Evolutionary conservation across 2,888 invertebrate species (phyloP), one percentile per base, ranked within the genome.

Genomic region (Tachina fera): DNA sequence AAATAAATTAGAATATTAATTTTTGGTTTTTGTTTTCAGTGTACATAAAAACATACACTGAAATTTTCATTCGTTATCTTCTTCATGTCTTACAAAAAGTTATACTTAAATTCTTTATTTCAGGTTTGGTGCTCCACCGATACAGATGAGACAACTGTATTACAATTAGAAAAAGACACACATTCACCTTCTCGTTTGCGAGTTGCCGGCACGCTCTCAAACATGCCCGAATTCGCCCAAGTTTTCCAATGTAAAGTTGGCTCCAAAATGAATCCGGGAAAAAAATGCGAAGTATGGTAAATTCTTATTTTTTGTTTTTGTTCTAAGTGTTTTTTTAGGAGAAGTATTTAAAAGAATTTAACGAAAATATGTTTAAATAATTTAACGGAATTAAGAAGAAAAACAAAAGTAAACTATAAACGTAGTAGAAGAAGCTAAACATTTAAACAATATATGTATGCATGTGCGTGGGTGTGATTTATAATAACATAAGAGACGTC

Each of bases 151-250:
- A 96, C 97, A 0, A 95, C 95, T 0, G 94, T 96, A 87, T 94
- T 98, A 89, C 96, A 98, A 92, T 96, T 98, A 88, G 96, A 98
- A 90, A 98, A 98, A 91, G 98, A 98, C 92, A 96, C 97, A 31
- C 99, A 99, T 91, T 96, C 97, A 14, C 97, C 98, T 0, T 96
- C 98, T 1, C 96, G 96, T 90, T 97, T 95, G 91, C 94, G 98
- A 86, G 98, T 98, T 0, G 96, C 96, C 86, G 98, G 97, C 0
- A 96, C 97, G 0, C 93, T 98, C 74, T 96, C 96, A n/a, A 98
- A 98, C 92, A 94, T 97, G 87, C 94, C 93, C 63, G 98, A 98
- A 91, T 98, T 98, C 91, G 94, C 97, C 14, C 93, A 95, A 60
- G 96, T 96, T 88, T 98, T 97, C 91, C 93, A 95, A 31, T 98